Evolutionary conservation across 2,888 invertebrate species (phyloP), one percentile per base, ranked within the genome.

Genomic region (Ctena decussata): DNA sequence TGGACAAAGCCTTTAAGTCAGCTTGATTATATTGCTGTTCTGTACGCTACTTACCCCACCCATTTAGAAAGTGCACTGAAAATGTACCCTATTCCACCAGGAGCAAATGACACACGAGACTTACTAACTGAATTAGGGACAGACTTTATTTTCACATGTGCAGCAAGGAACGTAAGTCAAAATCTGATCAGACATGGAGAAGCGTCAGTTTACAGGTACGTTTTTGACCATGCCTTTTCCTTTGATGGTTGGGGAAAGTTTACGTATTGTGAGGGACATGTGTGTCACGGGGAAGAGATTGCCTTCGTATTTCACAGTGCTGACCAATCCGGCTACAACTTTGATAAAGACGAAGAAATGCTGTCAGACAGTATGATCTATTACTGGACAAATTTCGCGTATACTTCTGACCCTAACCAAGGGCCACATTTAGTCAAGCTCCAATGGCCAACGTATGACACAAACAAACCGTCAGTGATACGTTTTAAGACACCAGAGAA

Each of bases 381-480:
- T 0, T 94, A 92, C 77, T 94, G 93, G 93, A 88, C 93, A n/a
- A 95, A 94, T 81, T 94, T 95, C 74, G 94, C 94, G 6, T 93
- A 93, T 74, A 89, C 91, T 18, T 93, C 93, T 41, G 86, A 93
- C 73, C 94, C 94, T 0, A 91, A 90, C 65, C 73, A 74, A 39
- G 91, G 92, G 15, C 85, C 86, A 15, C 73, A 86, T 39, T 32
- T 39, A 24, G 79, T 70, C 12, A 46, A 77, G 44, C 12, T 85
- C 5, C 21, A 78, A 32, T 92, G 93, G 93, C 93, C 93, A 8
- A 53, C 46, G 32, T 92, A 92, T 81, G 78, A 80, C n/a, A 1
- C 70, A 2, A 69, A 41, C 21, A 44, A 77, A 18, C 89, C 88
- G 80, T 83, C 86, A 21, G 49, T 77, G 6, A 75, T 92, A 69